Evolutionary conservation across 2,113 vertebrate genomes (phyloP).

Genomic region (Herpetotheres cachinnans): DNA sequence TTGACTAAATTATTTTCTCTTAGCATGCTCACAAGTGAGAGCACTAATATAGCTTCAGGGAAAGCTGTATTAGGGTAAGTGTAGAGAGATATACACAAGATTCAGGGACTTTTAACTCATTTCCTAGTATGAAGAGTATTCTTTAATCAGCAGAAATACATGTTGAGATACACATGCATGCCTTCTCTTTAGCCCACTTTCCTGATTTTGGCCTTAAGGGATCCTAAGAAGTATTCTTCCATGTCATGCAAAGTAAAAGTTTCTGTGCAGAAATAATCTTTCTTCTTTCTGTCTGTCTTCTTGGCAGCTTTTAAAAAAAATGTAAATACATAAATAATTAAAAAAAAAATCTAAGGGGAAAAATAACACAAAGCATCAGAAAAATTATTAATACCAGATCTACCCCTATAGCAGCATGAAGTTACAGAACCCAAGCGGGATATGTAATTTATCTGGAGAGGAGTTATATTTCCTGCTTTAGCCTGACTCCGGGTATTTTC

Average conservation of each 20-base stretch:
- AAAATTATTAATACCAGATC: not conserved
- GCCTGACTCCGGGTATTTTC: not conserved
- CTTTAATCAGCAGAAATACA: conserved; percentile 23
- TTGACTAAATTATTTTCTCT: not conserved
- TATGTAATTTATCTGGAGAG: not conserved
- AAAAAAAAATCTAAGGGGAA: not conserved
- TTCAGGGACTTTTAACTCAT: not conserved
- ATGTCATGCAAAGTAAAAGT: not conserved
- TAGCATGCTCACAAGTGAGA: not conserved
- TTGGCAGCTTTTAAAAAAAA: not conserved
- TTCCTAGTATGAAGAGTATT: not conserved
- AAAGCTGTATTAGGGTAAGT: not conserved
- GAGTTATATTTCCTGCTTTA: not conserved
- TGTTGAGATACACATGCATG: not conserved
- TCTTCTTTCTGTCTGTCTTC: not conserved
- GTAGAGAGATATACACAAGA: not conserved
- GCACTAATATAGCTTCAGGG: not conserved
- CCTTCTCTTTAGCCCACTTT: not conserved
- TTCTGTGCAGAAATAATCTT: not conserved
- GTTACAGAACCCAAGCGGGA: not conserved
- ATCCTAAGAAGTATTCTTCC: not conserved
- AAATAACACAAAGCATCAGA: not conserved
- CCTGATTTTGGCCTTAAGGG: not conserved
- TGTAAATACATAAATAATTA: not conserved
- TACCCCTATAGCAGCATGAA: not conserved